phyloP scores from a whole-genome alignment of 2,888 invertebrate species.

The Serrognathus titanus region DNA sequence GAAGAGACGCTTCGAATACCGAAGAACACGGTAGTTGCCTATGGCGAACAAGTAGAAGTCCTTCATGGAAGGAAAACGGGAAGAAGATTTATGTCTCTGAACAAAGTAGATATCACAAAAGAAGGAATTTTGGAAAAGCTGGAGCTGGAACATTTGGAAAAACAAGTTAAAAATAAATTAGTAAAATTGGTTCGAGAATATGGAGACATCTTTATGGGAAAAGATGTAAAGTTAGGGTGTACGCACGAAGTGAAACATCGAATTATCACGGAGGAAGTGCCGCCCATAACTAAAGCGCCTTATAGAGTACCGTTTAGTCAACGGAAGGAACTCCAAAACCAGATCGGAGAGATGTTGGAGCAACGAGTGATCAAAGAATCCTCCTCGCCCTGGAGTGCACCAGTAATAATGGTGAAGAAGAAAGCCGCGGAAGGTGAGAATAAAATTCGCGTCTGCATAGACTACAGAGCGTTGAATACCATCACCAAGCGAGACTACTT shows the following conservation, averaged over 20 bases:
- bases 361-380: conserved; percentile 22
- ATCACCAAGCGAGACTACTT: no score
- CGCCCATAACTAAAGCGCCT: conserved; percentile 14
- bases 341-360: conserved; percentile 23
- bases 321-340: conserved; percentile 14
- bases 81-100: no score
- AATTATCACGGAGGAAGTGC: conserved; percentile 12
- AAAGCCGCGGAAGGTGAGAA: conserved; percentile 14
- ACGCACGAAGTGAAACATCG: conserved; percentile 4
- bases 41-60: no score
- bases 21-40: no score
- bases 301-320: conserved; percentile 17
- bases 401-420: conserved; percentile 24
- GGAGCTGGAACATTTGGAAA: no score
- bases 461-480: no score
- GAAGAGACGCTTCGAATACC: no score
- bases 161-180: not conserved
- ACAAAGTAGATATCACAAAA: no score
- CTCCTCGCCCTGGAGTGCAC: conserved; percentile 25
- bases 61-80: no score
- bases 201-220: conserved; percentile 1
- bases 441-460: conserved; percentile 17
- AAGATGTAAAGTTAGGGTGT: conserved; percentile 5
- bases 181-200: not conserved
- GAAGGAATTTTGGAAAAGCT: no score